Base-by-base conservation (phyloP, 2,888 invertebrate genomes). In the Drosophila mimetica region DNA sequence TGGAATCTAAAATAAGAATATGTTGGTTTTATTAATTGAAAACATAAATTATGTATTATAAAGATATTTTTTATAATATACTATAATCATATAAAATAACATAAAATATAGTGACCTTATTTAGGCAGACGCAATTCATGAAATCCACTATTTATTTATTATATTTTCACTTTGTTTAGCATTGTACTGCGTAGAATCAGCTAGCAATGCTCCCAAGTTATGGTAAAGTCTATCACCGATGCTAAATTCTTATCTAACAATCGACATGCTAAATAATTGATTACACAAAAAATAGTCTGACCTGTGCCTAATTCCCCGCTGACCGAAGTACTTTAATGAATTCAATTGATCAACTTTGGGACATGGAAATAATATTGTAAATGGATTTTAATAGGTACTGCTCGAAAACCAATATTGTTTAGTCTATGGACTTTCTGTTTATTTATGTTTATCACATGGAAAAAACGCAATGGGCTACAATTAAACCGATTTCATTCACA, bases 191-290 rank as follows among this genome's bases (percentile, higher is more conserved):
- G 7, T 37, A 22, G n/a, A n/a, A n/a, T 13, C 4, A 5, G 14
- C 30, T 20, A 16, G 13, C 14, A 14, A 42, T 25, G 13, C 4
- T 22, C 4, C 4, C 4, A 4, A n/a, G 4, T 13, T 32, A 4
- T 32, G 14, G 2, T 13, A 37, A 14, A 16, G 4, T 13, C 22
- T 46, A 32, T n/a, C 30, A 9, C 20, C 11, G 9, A 39, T 63
- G 58, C 32, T 34, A 47, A 47, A 25, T 18, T 30, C 8, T 16
- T 7, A 25, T 46, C n/a, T 14, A 20, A 51, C 9, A 42, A n/a
- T 14, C 9, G 5, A 55, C 9, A 20, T 63, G 25, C 30, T 63
- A 47, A 63, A 34, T 41, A 20, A 5, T 28, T 20, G 20, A 34
- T 9, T n/a, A 32, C 8, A 63, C 34, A 41, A 18, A 22, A 16